Percentiles rank a stretch among this genome's conserved stretches.
phyloP scores from a whole-genome alignment of 1,140 invertebrate genomes.

The Diabrotica undecimpunctata region DNA sequence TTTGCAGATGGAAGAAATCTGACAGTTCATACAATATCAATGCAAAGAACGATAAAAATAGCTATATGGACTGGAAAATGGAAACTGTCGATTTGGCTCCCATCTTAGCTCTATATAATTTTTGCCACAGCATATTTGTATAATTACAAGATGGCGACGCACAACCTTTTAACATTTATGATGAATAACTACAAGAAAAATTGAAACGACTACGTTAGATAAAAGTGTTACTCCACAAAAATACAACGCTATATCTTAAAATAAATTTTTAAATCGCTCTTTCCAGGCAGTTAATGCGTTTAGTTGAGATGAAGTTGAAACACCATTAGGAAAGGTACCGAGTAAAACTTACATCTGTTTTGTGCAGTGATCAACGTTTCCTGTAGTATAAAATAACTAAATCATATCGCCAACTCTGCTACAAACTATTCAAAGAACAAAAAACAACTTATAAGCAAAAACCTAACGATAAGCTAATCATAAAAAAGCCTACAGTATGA shows the following conservation, averaged over 20 bases:
- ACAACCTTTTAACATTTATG: conserved; percentile 40
- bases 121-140: conserved; percentile 25
- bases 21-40: conserved; percentile 1
- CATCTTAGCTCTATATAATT: conserved; percentile 23
- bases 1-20: conserved; percentile 6
- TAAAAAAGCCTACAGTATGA: conserved; percentile 33
- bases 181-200: neutral
- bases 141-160: conserved; percentile 40
- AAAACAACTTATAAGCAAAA: conserved; percentile 36
- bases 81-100: conserved; percentile 23
- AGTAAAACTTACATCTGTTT: no score
- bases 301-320: no score
- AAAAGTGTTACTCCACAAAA: no score
- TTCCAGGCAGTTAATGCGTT: no score
- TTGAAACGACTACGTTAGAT: neutral
- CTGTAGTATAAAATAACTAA: conserved; percentile 26
- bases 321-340: no score
- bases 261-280: no score
- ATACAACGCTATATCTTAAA: no score
- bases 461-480: conserved; percentile 36
- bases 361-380: no score
- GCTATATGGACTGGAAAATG: conserved; percentile 23
- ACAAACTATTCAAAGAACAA: conserved; percentile 35
- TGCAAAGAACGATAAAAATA: conserved; percentile 22
- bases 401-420: conserved; percentile 37